These are phyloP conservation scores for Torymus texanus DNA, from an alignment of 2,888 invertebrate genomes.

Conservation along the genomic window DNA sequence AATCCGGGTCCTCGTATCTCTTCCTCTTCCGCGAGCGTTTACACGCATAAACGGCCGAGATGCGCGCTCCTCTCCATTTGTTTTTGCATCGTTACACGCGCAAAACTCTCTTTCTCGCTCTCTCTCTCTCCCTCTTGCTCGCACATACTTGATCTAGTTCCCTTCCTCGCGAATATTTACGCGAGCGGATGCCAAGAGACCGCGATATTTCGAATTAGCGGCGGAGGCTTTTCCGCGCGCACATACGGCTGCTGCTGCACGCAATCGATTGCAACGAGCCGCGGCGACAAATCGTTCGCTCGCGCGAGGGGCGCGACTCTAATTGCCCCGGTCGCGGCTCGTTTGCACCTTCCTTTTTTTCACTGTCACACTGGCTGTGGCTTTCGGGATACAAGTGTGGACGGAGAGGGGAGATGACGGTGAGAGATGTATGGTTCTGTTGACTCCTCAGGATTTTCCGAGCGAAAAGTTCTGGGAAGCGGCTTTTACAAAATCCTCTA, in stretches of 20 bases:
- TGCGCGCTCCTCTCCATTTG: neutral
- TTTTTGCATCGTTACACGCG: constrained; percentile 2
- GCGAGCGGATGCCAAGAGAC: constrained; percentile 35
- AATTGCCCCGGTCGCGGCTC: constrained; percentile 6
- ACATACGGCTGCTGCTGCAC: neutral
- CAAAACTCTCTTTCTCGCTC: no score
- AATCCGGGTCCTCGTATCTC: neutral
- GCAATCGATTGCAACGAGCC: constrained; percentile 26
- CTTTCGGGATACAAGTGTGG: no score
- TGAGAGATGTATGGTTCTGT: neutral
- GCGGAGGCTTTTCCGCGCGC: constrained; percentile 17
- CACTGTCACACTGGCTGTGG: no score
- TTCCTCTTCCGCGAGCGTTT: neutral
- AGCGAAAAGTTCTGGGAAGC: neutral
- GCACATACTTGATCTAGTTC: constrained; percentile 52
- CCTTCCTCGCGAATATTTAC: constrained; percentile 19
- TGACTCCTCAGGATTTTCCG: neutral
- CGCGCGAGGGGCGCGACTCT: neutral
- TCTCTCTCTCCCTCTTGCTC: neutral
- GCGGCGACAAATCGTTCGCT: neutral
- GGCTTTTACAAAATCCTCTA: no score
- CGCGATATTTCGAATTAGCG: constrained; percentile 31
- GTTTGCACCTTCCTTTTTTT: no score
- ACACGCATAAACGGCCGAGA: neutral
- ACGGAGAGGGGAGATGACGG: neutral